Percentiles rank a stretch among this genome's conserved stretches.
Evolutionary conservation across 1,140 invertebrate genomes (phyloP).

Genomic region (Nomia melanderi): DNA sequence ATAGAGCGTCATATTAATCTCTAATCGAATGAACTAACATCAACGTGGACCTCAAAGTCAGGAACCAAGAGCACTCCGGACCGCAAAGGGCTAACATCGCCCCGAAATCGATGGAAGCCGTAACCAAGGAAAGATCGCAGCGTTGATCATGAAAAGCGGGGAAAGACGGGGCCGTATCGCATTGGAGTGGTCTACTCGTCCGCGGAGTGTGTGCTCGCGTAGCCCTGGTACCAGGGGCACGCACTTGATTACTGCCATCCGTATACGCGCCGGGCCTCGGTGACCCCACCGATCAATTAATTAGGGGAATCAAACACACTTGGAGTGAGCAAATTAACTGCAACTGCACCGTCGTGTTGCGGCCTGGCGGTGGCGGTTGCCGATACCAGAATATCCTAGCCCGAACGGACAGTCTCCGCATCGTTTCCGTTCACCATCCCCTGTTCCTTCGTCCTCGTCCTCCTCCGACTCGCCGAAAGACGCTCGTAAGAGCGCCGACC

Average conservation of each 20-base stretch:
- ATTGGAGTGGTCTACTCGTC: not conserved
- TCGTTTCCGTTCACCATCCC: not conserved
- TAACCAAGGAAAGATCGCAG: no score
- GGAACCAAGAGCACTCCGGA: no score
- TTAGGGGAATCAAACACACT: slow-evolving; percentile 82
- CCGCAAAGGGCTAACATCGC: no score
- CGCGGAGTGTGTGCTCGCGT: slow-evolving; percentile 26
- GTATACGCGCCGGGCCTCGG: slow-evolving; percentile 66
- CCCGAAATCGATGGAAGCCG: no score
- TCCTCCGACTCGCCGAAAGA: not conserved
- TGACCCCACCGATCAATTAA: slow-evolving; percentile 80
- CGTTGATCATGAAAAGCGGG: not conserved
- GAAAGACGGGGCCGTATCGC: not conserved
- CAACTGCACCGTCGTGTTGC: slow-evolving; percentile 77
- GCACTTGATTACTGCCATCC: slow-evolving; percentile 77
- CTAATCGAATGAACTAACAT: no score
- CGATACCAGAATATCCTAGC: slow-evolving; percentile 48
- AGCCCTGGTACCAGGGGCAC: slow-evolving; percentile 65
- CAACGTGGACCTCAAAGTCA: no score
- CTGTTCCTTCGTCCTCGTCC: not conserved
- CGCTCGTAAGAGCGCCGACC: not conserved
- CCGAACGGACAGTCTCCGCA: slow-evolving; percentile 7
- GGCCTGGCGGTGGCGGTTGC: slow-evolving; percentile 72
- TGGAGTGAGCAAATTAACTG: slow-evolving; percentile 81
- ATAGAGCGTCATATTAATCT: no score